Base-by-base conservation (phyloP, 2,797 vertebrate genomes). In the Rhodeus uyekii region DNA sequence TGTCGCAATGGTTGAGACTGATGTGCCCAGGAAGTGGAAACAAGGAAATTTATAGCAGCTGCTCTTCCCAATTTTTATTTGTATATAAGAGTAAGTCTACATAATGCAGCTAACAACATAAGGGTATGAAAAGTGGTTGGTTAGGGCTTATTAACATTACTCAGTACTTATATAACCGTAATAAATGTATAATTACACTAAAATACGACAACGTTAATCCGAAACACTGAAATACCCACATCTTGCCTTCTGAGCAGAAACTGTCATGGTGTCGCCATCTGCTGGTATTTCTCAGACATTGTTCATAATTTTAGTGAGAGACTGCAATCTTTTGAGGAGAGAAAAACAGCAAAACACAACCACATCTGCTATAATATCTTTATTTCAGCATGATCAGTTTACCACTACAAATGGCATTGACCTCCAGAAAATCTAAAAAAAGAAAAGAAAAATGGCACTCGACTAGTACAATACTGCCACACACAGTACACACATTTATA, bases 401-500 rank as follows among this genome's bases (percentile, higher is more conserved):
- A 80, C 81, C 90, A 94, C 89, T 86, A 85, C 81, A 88, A n/a
- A 89, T 85, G 85, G 89, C 87, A 89, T 60, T 91, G 91, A 90
- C 88, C 86, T 91, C 86, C 89, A 90, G 69, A 83, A 91, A 90
- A 91, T 85, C 86, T 88, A 87, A 80, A 79, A 60, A 84, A 64
- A 72, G 32, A 46, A 46, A 64, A 80, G 82, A 88, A 89, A 90
- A 91, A 87, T 87, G 87, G 82, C 87, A 93, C 89, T 91, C 65
- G 16, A 84, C 90, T 90, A 89, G 64, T 78, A 83, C 85, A 85
- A 88, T 81, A 87, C 71, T 83, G 85, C 87, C 87, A 87, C 81
- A 89, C 74, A 86, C 74, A 79, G 69, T 72, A 74, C 74, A 76
- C 75, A 90, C 93, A 93, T 91, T 93, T 93, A 95, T 93, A 95